Evolutionary conservation across 1,140 invertebrate species (phyloP), one percentile per base, ranked within the genome.

Genomic region (roundworm (Caenorhabditis elegans)): DNA sequence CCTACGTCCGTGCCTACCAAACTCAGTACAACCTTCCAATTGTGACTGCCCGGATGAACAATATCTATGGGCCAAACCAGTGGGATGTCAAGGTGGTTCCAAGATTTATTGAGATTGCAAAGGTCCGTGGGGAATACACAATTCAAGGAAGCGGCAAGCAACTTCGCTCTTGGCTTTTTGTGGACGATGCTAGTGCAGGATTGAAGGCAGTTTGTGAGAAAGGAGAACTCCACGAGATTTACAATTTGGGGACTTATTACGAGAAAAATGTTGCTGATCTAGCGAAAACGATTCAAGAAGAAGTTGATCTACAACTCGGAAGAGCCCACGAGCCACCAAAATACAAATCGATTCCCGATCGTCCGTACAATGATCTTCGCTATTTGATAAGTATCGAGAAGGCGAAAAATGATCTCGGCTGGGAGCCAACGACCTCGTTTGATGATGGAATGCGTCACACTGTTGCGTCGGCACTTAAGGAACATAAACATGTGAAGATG

Each of bases 11-110:
- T 36, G 76, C 86, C 10, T 89, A 82, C 65, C 87, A 83, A 49
- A 24, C 79, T 36, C 36, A 53, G 43, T 84, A 82, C 78, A 78
- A 84, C 47, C 82, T 90, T 43, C 90, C 90, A 10, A 87, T 90
- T 78, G 84, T 90, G 3, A 90, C 88, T 17, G 84, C 89, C 8
- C 82, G 90, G 10, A 86, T 90, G 36, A 90, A 90, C 83, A 90
- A 91, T 81, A 90, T 90, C 36, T 90, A 90, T 78, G 90, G 90
- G 13, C 90, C 90, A n/a, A 87, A 90, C 76, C 90, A 90, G 79
- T 90, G 89, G 88, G 86, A 90, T 46, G 88, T 89, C 5, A 60
- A 89, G 87, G 76, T 90, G 4, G 89, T 90, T 78, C 90, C 90
- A 15, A 84, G 89, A 31, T 90, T 90, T 79, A 90, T 90, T 46